phyloP scores from a whole-genome alignment of 1,140 invertebrate species.

The Holcopasites calliopsidis region DNA sequence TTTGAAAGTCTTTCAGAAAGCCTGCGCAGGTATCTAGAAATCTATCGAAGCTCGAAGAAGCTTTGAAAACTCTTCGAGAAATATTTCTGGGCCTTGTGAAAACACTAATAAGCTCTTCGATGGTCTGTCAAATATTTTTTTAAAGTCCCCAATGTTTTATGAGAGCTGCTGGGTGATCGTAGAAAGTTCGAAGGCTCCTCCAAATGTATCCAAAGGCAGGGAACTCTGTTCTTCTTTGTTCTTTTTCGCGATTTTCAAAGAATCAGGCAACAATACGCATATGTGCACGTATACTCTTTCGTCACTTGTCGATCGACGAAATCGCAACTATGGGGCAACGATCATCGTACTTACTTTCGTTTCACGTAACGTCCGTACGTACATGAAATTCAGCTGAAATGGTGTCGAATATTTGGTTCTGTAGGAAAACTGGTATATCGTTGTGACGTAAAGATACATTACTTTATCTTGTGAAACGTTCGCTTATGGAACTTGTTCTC shows the following conservation, averaged over 20 bases:
- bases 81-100: neutral
- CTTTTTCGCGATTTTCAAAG: conserved; percentile 2
- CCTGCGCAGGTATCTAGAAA: neutral
- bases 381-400: conserved; percentile 4
- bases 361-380: conserved; percentile 15
- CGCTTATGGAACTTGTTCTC: neutral
- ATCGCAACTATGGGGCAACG: conserved; percentile 13
- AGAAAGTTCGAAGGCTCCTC: no score
- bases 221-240: neutral
- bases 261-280: neutral
- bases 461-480: neutral
- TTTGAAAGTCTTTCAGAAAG: neutral
- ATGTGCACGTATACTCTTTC: neutral
- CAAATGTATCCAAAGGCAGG: neutral
- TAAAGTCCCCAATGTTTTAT: no score
- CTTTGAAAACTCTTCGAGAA: neutral
- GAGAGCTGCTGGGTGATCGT: no score
- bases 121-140: no score
- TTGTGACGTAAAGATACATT: no score
- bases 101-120: no score
- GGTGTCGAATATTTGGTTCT: no score
- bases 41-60: no score
- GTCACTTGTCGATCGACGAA: conserved; percentile 23
- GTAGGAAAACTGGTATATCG: neutral
- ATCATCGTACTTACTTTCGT: conserved; percentile 22